A percentile compares a stretch with the other conserved stretches of the same genome.
phyloP scores from a whole-genome alignment of 2,888 invertebrate species.

The Sthenelais limicola region DNA sequence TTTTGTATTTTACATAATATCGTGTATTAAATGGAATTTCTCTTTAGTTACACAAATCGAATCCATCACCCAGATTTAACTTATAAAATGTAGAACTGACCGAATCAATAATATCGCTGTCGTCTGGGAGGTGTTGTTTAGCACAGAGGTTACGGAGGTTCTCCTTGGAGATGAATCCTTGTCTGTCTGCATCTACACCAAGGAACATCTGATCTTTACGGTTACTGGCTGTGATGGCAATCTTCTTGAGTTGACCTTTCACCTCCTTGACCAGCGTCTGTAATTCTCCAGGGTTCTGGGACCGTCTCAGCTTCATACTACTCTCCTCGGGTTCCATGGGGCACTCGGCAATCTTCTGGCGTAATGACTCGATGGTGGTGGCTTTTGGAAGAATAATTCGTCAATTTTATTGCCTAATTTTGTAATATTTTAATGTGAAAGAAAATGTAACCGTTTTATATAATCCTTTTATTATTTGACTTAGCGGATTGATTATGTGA shows the following conservation, averaged over 20 bases:
- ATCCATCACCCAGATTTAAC: no score
- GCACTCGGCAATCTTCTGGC: constrained; percentile 27
- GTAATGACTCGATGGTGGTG: not conserved
- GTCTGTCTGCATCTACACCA: constrained; percentile 66
- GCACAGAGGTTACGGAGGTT: constrained; percentile 69
- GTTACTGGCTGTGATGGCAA: constrained; percentile 70
- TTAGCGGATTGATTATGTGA: no score
- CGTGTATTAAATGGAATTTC: no score
- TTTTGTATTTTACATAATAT: no score
- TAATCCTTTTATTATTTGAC: no score
- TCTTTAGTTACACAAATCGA: no score
- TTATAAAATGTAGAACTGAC: constrained; percentile 62
- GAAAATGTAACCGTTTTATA: no score
- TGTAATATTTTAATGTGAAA: no score
- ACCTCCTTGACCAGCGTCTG: constrained; percentile 66
- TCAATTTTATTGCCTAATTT: no score
- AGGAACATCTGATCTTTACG: constrained; percentile 71
- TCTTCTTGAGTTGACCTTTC: constrained; percentile 70
- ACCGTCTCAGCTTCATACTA: not conserved
- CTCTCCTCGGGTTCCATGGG: constrained; percentile 8
- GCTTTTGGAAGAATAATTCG: no score
- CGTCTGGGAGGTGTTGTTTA: constrained; percentile 69
- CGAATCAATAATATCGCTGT: constrained; percentile 68
- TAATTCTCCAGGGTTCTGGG: constrained; percentile 64
- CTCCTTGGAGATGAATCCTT: constrained; percentile 66